Conservation (phyloP, 2,797 vertebrate genomes). For the Molothrus aeneus region DNA sequence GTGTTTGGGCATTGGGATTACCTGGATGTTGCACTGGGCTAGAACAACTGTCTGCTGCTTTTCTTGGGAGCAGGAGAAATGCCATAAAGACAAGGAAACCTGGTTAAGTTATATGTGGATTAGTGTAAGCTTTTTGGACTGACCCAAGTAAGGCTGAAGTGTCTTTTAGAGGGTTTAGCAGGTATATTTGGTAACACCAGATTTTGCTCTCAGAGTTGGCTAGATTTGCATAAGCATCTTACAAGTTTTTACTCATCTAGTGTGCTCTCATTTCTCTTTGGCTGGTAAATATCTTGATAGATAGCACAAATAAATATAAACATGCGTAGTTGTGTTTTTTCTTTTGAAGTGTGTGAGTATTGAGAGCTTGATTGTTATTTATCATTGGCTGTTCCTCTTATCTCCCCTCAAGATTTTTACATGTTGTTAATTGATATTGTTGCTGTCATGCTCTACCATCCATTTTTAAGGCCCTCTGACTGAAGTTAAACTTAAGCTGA, state of each 20-base stretch:
- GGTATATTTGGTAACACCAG: background rate
- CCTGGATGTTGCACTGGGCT: background rate
- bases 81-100: background rate
- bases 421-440: background rate
- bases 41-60: background rate
- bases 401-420: background rate
- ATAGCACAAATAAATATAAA: background rate
- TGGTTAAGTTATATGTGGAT: background rate
- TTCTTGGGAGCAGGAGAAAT: background rate
- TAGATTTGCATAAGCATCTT: background rate
- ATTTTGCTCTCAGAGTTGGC: background rate
- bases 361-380: background rate
- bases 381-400: background rate
- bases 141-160: background rate
- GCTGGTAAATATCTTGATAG: background rate
- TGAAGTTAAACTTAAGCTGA: background rate
- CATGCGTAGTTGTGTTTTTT: background rate
- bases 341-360: constrained; percentile 6
- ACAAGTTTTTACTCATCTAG: background rate
- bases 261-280: background rate
- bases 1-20: background rate
- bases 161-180: background rate
- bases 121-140: background rate
- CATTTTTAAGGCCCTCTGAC: background rate
- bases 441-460: background rate